Percentiles rank a stretch among this genome's conserved stretches.
These are phyloP conservation scores for Ploceus nigricollis DNA, from an alignment of 2,113 vertebrate genomes.

Conservation along the genomic window DNA sequence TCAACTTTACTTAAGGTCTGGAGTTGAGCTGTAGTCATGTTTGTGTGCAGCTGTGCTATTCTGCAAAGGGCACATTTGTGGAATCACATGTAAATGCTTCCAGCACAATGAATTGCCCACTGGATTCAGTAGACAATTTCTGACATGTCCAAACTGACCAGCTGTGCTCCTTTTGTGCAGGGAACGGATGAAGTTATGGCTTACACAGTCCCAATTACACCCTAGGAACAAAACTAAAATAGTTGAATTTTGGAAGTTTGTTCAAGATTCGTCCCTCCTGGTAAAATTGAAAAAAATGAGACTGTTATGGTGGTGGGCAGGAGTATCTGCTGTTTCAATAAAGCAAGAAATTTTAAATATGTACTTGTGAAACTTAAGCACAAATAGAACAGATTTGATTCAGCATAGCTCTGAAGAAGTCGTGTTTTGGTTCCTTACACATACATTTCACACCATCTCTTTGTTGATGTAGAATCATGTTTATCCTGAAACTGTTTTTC, in stretches of 20 bases:
- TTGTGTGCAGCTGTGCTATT: background rate
- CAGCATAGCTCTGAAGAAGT: background rate
- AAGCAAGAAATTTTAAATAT: background rate
- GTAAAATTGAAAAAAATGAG: background rate
- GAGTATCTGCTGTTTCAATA: background rate
- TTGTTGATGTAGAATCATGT: background rate
- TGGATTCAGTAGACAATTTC: background rate
- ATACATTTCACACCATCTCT: background rate
- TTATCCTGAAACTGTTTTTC: background rate
- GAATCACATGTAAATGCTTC: background rate
- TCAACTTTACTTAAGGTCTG: background rate
- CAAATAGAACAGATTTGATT: constrained; percentile 1
- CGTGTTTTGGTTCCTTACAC: background rate
- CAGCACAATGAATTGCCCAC: background rate
- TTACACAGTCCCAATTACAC: background rate
- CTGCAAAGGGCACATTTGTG: background rate
- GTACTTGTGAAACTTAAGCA: constrained; percentile 18
- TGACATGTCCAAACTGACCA: background rate
- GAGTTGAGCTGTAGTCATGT: background rate
- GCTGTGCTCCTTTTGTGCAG: background rate
- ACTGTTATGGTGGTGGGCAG: background rate
- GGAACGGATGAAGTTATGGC: background rate
- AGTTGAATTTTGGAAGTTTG: background rate
- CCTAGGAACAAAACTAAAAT: background rate
- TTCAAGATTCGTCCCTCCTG: background rate